Evolutionary conservation across 2,888 invertebrate species (phyloP).

Genomic region (Polyploca ridens): DNA sequence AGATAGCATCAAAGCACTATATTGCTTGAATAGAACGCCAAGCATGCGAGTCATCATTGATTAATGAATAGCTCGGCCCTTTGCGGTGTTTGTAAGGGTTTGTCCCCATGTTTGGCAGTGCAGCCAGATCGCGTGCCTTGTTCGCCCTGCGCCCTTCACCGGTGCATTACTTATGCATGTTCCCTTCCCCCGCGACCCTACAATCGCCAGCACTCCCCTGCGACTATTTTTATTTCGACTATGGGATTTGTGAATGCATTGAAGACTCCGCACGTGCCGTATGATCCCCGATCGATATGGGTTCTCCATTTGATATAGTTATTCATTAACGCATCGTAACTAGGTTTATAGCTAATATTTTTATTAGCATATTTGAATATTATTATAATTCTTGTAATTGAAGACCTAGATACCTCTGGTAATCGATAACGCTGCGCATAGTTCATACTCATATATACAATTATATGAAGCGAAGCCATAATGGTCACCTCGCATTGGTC

Average conservation of each 20-base stretch:
- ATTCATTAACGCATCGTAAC: conserved; percentile 22
- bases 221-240: conserved; percentile 71
- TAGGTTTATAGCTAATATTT: not conserved
- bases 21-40: conserved; percentile 28
- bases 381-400: not conserved
- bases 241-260: conserved; percentile 71
- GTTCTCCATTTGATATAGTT: conserved; percentile 10
- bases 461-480: conserved; percentile 71
- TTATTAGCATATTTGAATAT: conserved; percentile 22
- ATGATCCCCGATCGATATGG: conserved; percentile 54
- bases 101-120: conserved; percentile 60
- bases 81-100: conserved; percentile 56
- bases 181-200: conserved; percentile 46
- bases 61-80: conserved; percentile 65
- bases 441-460: conserved; percentile 44
- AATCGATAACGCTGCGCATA: conserved; percentile 59
- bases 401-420: conserved; percentile 20
- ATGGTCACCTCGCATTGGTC: conserved; percentile 51
- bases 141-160: conserved; percentile 77
- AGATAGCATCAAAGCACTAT: conserved; percentile 15
- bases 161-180: conserved; percentile 82
- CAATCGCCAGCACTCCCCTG: conserved; percentile 45
- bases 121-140: conserved; percentile 74
- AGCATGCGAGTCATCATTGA: conserved; percentile 62
- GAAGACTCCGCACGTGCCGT: conserved; percentile 65